A percentile compares a stretch with the other conserved stretches of the same genome.
Conservation (phyloP, 2,888 invertebrate species). For the Drosophila algonquin region DNA sequence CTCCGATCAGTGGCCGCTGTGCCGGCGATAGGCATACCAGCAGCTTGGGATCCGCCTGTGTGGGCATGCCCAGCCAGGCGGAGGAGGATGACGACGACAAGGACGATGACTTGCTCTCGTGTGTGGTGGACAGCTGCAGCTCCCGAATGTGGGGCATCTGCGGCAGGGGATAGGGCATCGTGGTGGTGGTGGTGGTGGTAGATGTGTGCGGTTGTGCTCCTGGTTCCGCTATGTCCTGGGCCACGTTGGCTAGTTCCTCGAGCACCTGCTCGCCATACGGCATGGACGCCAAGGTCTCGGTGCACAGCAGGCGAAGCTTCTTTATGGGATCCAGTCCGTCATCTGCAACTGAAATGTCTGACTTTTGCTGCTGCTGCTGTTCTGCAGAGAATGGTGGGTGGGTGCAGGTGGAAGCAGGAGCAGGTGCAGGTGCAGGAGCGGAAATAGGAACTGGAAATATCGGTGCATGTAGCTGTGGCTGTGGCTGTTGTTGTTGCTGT, state of each 20-base stretch:
- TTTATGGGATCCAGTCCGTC: constrained; percentile 81
- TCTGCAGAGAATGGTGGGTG: constrained; percentile 21
- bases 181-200: constrained; percentile 38
- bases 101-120: constrained; percentile 21
- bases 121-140: constrained; percentile 75
- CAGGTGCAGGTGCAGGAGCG: not conserved
- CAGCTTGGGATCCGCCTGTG: constrained; percentile 86
- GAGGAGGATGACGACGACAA: constrained; percentile 23
- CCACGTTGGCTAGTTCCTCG: constrained; percentile 88
- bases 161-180: constrained; percentile 85
- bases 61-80: constrained; percentile 87
- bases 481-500: constrained; percentile 71
- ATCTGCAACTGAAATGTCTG: constrained; percentile 62
- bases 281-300: constrained; percentile 87
- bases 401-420: constrained; percentile 2
- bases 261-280: constrained; percentile 89
- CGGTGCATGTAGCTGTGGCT: constrained; percentile 82
- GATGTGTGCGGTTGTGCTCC: constrained; percentile 8
- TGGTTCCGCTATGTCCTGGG: constrained; percentile 83
- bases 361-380: constrained; percentile 33
- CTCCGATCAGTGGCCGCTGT: constrained; percentile 87
- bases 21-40: constrained; percentile 90
- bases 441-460: constrained; percentile 14
- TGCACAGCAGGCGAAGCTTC: constrained; percentile 87
- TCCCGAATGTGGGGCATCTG: constrained; percentile 85